Evolutionary conservation across 2,113 vertebrate species (phyloP), one percentile per base, ranked within the genome.

Genomic region (Myotis davidii): DNA sequence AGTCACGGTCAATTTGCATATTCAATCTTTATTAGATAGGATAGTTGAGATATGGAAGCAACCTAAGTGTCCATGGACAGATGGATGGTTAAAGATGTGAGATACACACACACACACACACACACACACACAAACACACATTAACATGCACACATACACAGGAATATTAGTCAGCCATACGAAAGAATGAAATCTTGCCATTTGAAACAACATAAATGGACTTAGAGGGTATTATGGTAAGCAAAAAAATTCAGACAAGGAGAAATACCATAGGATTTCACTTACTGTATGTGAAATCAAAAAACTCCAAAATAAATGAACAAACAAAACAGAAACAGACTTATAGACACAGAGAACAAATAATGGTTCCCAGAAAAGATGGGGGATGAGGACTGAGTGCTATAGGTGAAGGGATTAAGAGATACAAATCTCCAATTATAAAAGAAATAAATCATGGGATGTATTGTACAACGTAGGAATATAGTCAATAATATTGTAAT

Each of bases 331-430:
- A 81, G 37, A 39, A 39, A 59, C 13, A 81, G 10, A 39, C 34
- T 81, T 34, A 79, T 37, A 59, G 78, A 56, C 54, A 81, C 34
- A 81, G 78, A 61, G 25, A 61, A 81, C 14, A 81, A 27, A 37
- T 9, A 12, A 54, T 59, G 34, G 42, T 39, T 81, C 52, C 4
- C 32, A 27, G 52, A 59, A 59, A 27, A 17, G 34, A 79, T 8
- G 14, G 34, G 9, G 5, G 12, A 0, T 21, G 23, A 9, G 13
- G 8, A 13, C 0, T 17, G 34, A 16, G 13, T 56, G n/a, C 5
- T 16, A 81, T 27, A 17, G 52, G n/a, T 56, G 12, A 37, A 37
- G 52, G 50, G 23, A 37, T 81, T 59, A 81, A 81, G 78, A 59
- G 34, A 81, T 81, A 81, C 23, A 79, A 56, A 81, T 23, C 52